Evolutionary conservation across 2,888 invertebrate species (phyloP).

Genomic region (Ptilodon capucinus): DNA sequence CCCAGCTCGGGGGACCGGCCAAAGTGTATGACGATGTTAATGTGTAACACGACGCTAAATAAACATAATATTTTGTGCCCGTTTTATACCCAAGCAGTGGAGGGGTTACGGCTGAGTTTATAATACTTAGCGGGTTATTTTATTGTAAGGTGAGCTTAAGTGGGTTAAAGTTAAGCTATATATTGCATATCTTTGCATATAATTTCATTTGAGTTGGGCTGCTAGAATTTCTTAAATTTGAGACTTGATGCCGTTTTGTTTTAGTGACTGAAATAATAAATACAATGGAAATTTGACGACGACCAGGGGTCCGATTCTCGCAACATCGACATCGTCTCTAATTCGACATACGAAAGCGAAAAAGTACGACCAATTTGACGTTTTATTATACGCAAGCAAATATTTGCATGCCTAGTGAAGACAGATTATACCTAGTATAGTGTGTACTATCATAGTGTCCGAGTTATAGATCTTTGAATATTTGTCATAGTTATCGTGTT

Average conservation of each 20-base stretch:
- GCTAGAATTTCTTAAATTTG: neutral
- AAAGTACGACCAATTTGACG: too few species aligned
- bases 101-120: neutral
- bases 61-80: neutral
- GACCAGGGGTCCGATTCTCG: too few species aligned
- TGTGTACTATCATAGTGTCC: too few species aligned
- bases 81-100: neutral
- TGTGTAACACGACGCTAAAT: slow-evolving; percentile 14
- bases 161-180: neutral
- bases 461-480: too few species aligned
- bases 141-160: slow-evolving; percentile 1
- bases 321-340: too few species aligned
- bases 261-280: neutral
- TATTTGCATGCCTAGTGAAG: too few species aligned
- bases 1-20: slow-evolving; percentile 17
- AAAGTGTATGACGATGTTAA: slow-evolving; percentile 32
- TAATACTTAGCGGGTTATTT: neutral
- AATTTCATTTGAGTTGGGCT: neutral
- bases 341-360: too few species aligned
- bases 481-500: too few species aligned
- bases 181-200: slow-evolving; percentile 1
- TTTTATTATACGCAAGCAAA: too few species aligned
- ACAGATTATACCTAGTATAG: too few species aligned
- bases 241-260: neutral
- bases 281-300: too few species aligned